Conservation (phyloP, 1,140 invertebrate species). For the Trachelipus rathkii region DNA sequence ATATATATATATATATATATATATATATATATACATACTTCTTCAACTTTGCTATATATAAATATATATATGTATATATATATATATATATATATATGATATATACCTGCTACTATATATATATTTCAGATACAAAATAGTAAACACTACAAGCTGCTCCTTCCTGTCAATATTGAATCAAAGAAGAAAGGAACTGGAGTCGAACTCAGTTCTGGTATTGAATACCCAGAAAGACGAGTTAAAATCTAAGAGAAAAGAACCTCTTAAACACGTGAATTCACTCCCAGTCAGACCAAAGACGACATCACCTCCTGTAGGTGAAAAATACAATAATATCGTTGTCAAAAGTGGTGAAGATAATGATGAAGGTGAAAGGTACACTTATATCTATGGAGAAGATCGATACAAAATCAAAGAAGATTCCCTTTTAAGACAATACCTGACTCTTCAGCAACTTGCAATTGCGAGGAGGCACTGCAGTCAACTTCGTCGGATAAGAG, state of each 20-base stretch:
- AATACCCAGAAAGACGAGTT: too few relatives aligned
- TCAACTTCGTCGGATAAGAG: slow-evolving; percentile 32
- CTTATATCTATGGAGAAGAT: slow-evolving; percentile 25
- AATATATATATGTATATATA: too few relatives aligned
- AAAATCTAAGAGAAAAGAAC: background rate
- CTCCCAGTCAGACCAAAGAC: background rate
- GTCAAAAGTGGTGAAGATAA: background rate
- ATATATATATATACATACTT: slow-evolving; percentile 26
- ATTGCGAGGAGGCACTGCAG: slow-evolving; percentile 28
- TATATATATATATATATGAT: too few relatives aligned
- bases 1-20: slow-evolving; percentile 28
- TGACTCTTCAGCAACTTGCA: slow-evolving; percentile 36
- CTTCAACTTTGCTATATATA: too few relatives aligned
- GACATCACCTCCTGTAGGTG: background rate
- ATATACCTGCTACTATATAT: too few relatives aligned
- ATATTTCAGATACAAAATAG: background rate
- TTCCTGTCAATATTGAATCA: background rate
- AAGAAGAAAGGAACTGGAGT: background rate
- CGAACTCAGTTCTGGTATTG: background rate
- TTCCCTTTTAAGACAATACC: slow-evolving; percentile 32
- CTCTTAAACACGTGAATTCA: background rate
- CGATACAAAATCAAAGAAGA: background rate
- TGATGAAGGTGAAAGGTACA: background rate
- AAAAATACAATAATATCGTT: background rate
- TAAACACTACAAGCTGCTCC: background rate